phyloP scores from a whole-genome alignment of 2,888 invertebrate genomes.

The Limulus polyphemus region DNA sequence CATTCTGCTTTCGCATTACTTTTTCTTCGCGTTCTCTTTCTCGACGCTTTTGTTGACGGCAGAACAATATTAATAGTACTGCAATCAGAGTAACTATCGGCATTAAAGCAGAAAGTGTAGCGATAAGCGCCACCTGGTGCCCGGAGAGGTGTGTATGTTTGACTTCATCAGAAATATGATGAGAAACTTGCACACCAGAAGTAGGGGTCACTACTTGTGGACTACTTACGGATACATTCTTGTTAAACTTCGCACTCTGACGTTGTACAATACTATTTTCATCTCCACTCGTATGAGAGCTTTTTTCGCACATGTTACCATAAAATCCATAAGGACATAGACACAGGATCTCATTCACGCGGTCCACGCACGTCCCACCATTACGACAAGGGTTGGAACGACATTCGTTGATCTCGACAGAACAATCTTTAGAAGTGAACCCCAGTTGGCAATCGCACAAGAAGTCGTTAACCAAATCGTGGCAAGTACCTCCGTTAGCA shows the following conservation, averaged over 20 bases:
- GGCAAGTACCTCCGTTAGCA: conserved; percentile 37
- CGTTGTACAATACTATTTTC: no score
- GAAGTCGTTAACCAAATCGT: conserved; percentile 36
- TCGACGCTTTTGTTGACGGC: conserved; percentile 50
- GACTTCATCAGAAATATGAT: no score
- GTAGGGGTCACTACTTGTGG: no score
- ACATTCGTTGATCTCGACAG: conserved; percentile 41
- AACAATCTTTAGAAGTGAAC: conserved; percentile 48
- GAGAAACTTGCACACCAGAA: no score
- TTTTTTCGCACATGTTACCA: conserved; percentile 67
- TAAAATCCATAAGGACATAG: conserved; percentile 80
- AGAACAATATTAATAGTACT: conserved; percentile 62
- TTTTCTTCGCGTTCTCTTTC: conserved; percentile 45
- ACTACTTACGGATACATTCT: no score
- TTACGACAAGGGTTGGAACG: conserved; percentile 44
- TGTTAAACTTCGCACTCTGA: no score
- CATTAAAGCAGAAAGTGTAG: conserved; percentile 67
- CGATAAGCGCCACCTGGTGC: conserved; percentile 72
- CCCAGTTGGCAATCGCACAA: conserved; percentile 39
- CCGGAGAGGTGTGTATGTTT: conserved; percentile 35
- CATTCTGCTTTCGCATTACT: conserved; percentile 72
- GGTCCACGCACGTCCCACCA: conserved; percentile 66
- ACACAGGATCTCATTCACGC: conserved; percentile 63
- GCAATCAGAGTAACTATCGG: conserved; percentile 68
- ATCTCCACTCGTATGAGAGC: no score